These are phyloP conservation scores for Sciurus vulgaris DNA, from an alignment of 2,797 vertebrate genomes.

Conservation along the genomic window DNA sequence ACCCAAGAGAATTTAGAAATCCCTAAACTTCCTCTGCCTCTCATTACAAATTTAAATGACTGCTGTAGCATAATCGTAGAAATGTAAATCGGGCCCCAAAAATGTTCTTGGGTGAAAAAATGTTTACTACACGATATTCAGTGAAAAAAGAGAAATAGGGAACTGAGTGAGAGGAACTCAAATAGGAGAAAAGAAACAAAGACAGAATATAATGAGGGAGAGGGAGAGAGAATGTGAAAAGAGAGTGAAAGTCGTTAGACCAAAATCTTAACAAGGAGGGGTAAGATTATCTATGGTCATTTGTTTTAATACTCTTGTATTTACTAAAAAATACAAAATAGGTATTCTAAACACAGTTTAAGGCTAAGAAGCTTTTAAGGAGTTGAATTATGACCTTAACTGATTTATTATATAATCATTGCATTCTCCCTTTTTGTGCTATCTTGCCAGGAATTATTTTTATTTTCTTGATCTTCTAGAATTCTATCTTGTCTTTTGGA, in stretches of 20 bases:
- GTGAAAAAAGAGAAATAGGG: not conserved
- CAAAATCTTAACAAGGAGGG: not conserved
- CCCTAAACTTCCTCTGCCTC: not conserved
- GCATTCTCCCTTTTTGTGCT: not conserved
- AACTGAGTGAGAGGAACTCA: not conserved
- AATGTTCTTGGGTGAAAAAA: constrained; percentile 56
- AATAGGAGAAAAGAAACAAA: constrained; percentile 40
- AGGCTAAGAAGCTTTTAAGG: not conserved
- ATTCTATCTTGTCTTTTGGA: constrained; percentile 1
- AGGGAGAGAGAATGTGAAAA: not conserved
- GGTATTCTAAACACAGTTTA: constrained; percentile 11
- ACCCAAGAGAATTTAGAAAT: constrained; percentile 45
- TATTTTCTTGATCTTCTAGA: not conserved
- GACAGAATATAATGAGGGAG: not conserved
- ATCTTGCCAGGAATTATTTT: not conserved
- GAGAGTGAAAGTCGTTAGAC: not conserved
- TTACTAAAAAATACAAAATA: constrained; percentile 19
- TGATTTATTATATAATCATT: not conserved
- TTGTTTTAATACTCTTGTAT: not conserved
- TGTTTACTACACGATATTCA: constrained; percentile 40
- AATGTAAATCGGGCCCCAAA: constrained; percentile 43
- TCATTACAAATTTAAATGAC: constrained; percentile 23
- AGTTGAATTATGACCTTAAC: not conserved
- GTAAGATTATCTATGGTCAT: not conserved
- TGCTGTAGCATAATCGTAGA: not conserved